Conservation (phyloP, 2,797 vertebrate genomes). For the Mormyrus proboscirostris region DNA sequence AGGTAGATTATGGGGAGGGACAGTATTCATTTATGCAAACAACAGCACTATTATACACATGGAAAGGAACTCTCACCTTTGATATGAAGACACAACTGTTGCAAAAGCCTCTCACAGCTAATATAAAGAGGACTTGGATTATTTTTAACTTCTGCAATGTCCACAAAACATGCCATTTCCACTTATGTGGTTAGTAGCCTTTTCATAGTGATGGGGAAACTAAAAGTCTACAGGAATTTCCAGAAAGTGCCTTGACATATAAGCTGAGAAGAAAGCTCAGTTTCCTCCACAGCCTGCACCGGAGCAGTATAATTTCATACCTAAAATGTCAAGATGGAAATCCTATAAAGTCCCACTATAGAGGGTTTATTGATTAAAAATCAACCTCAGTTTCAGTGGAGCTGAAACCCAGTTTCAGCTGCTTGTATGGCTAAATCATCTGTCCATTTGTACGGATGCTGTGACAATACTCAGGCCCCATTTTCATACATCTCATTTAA, state of each 20-base stretch:
- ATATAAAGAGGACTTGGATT: not conserved
- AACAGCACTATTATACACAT: not conserved
- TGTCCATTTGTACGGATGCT: not conserved
- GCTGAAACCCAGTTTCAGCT: constrained; percentile 1
- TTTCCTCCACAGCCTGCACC: not conserved
- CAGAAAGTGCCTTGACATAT: not conserved
- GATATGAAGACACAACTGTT: not conserved
- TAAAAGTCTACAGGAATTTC: constrained; percentile 1
- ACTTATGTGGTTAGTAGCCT: not conserved
- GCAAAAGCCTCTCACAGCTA: not conserved
- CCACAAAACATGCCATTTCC: not conserved
- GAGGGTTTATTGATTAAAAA: constrained; percentile 4
- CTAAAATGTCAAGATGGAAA: constrained; percentile 10
- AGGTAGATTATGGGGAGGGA: not conserved
- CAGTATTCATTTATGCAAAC: not conserved
- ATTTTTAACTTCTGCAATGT: not conserved
- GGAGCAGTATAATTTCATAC: not conserved
- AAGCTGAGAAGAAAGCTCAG: not conserved
- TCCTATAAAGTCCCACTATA: not conserved
- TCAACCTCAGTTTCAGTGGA: not conserved
- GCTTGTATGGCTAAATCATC: not conserved
- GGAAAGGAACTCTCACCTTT: not conserved
- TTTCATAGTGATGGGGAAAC: not conserved
- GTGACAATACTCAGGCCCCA: not conserved
- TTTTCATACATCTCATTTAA: constrained; percentile 2